These are phyloP conservation scores for Achatina immaculata DNA, from an alignment of 1,140 invertebrate genomes.

Conservation along the genomic window DNA sequence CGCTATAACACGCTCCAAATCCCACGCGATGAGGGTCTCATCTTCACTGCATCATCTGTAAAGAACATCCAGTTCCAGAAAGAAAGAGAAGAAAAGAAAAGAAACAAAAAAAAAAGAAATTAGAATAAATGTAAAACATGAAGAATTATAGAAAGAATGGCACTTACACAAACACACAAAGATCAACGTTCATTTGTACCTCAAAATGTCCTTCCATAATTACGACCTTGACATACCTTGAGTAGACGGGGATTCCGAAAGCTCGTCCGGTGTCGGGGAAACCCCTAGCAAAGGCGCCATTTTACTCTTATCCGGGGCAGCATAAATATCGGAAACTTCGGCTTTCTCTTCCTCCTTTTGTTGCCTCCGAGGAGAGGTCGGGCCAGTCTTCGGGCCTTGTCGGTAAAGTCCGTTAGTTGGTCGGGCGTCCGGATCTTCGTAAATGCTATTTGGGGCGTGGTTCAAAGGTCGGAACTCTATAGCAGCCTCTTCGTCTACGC, in stretches of 20 bases:
- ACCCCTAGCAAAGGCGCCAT: background rate
- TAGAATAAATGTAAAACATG: no score
- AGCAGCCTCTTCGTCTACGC: background rate
- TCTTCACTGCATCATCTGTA: no score
- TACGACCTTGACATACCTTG: conserved; percentile 4
- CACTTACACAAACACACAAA: no score
- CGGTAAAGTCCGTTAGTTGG: conserved; percentile 14
- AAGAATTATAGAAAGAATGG: no score
- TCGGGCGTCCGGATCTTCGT: background rate
- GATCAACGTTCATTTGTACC: no score
- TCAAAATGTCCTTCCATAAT: no score
- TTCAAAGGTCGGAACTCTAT: conserved; percentile 13
- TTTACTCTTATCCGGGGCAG: background rate
- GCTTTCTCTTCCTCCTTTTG: background rate
- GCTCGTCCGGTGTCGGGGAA: background rate
- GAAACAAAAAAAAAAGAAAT: no score
- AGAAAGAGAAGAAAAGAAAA: no score
- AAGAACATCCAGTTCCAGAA: no score
- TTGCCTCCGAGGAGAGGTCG: background rate
- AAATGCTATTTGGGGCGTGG: background rate
- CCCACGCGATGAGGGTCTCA: no score
- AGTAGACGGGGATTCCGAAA: conserved; percentile 6
- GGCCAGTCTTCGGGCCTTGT: background rate
- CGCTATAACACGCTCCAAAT: no score
- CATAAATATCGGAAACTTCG: background rate